Evolutionary conservation across 1,140 invertebrate genomes (phyloP).

Genomic region (Atta texana): DNA sequence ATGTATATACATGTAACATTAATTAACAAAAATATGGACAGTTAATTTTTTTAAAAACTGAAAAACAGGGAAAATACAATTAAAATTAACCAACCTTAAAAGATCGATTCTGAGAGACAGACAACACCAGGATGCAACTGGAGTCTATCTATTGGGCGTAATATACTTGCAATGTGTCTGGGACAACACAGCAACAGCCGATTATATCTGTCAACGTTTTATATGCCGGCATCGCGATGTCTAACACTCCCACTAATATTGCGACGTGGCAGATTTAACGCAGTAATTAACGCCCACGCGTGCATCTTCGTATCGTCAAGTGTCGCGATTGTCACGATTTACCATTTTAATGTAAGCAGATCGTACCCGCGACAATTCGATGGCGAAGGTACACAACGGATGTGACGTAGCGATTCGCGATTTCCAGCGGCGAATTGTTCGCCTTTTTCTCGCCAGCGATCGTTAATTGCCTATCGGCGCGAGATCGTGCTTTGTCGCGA

Average conservation of each 20-base stretch:
- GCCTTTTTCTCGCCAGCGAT: slow-evolving; percentile 17
- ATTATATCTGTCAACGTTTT: slow-evolving; percentile 68
- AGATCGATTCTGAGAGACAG: background rate
- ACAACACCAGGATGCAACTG: background rate
- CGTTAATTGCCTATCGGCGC: slow-evolving; percentile 50
- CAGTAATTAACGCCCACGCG: slow-evolving; percentile 74
- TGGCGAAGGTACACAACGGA: background rate
- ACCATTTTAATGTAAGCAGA: background rate
- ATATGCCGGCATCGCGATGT: slow-evolving; percentile 52
- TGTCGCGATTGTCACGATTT: background rate
- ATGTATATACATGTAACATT: background rate
- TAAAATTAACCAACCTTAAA: slow-evolving; percentile 1
- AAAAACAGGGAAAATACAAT: background rate
- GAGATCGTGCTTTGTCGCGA: slow-evolving; percentile 52
- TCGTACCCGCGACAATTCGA: background rate
- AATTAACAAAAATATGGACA: background rate
- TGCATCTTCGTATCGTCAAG: slow-evolving; percentile 36
- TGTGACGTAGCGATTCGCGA: slow-evolving; percentile 10
- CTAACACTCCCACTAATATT: slow-evolving; percentile 66
- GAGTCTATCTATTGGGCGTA: slow-evolving; percentile 38
- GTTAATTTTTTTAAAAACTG: background rate
- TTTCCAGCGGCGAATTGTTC: slow-evolving; percentile 32
- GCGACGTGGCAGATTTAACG: slow-evolving; percentile 64
- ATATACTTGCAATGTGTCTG: slow-evolving; percentile 49
- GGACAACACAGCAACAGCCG: slow-evolving; percentile 29